Conservation (phyloP, 2,113 vertebrate species). For the Eptatretus burgeri region DNA sequence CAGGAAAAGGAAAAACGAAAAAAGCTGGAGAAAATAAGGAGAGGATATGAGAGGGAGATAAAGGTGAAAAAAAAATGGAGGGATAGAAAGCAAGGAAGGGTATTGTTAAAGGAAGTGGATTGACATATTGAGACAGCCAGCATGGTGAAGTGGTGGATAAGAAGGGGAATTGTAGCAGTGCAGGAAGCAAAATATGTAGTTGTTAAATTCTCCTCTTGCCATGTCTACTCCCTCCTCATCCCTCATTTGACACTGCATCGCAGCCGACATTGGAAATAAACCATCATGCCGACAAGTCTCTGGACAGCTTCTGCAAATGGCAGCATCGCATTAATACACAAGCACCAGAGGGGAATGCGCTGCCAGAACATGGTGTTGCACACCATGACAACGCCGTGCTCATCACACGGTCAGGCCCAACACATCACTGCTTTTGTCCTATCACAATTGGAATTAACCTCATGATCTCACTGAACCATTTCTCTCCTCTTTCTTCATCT, state of each 20-base stretch:
- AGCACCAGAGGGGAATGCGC: conserved; percentile 60
- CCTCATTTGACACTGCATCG: not conserved
- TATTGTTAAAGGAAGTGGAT: not conserved
- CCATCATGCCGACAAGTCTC: conserved; percentile 75
- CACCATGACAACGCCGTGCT: conserved; percentile 84
- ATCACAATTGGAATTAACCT: too few relatives aligned
- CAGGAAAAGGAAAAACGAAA: too few relatives aligned
- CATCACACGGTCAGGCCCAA: conserved; percentile 45
- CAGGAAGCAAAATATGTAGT: not conserved
- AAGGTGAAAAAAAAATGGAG: too few relatives aligned
- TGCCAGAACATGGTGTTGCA: conserved; percentile 75
- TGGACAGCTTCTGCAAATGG: conserved; percentile 98
- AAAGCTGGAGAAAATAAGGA: too few relatives aligned
- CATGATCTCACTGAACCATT: too few relatives aligned
- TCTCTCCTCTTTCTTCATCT: too few relatives aligned
- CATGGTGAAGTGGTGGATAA: not conserved
- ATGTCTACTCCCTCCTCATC: not conserved
- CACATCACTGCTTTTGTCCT: too few relatives aligned
- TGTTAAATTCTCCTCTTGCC: not conserved
- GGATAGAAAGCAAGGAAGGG: too few relatives aligned
- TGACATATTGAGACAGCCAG: not conserved
- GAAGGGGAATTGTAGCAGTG: not conserved
- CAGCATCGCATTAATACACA: conserved; percentile 82
- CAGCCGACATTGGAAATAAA: conserved; percentile 84
- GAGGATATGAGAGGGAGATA: too few relatives aligned